Percentiles rank a stretch among this genome's conserved stretches.
Conservation (phyloP, 2,888 invertebrate species). For the Hydropsyche betteni region DNA sequence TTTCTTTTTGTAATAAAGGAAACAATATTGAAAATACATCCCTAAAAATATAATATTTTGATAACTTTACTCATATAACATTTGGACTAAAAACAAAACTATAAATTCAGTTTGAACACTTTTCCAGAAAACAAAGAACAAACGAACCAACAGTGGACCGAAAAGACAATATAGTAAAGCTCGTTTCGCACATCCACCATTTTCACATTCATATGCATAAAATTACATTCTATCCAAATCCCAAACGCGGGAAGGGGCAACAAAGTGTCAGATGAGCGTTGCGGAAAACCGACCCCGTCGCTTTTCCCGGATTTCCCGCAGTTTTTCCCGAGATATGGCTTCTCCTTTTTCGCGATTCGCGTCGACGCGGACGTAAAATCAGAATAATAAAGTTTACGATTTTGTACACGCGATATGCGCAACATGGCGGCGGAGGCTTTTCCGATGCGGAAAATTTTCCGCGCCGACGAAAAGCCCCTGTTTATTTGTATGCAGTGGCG, state of each 20-base stretch:
- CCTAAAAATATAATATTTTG: too few species aligned
- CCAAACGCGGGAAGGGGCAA: background rate
- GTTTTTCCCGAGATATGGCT: background rate
- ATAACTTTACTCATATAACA: too few species aligned
- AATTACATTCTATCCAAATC: conserved; percentile 13
- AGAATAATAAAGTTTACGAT: conserved; percentile 52
- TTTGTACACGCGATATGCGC: conserved; percentile 51
- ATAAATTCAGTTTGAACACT: too few species aligned
- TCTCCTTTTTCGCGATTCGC: conserved; percentile 23
- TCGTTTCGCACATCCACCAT: too few species aligned
- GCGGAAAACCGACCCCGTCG: conserved; percentile 40
- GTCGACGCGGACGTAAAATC: conserved; percentile 49
- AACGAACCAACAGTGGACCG: too few species aligned
- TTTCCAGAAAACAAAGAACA: too few species aligned
- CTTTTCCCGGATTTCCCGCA: conserved; percentile 36
- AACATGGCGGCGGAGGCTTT: background rate
- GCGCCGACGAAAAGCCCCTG: conserved; percentile 32
- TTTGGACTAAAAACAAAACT: too few species aligned
- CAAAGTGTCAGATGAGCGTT: conserved; percentile 31
- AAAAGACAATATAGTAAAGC: too few species aligned
- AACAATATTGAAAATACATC: too few species aligned
- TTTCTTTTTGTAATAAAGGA: too few species aligned
- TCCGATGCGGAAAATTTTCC: conserved; percentile 50
- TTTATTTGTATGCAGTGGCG: too few species aligned
- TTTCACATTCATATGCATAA: conserved; percentile 7